Evolutionary conservation across 2,888 invertebrate genomes (phyloP).

Genomic region (Thymelicus sylvestris): DNA sequence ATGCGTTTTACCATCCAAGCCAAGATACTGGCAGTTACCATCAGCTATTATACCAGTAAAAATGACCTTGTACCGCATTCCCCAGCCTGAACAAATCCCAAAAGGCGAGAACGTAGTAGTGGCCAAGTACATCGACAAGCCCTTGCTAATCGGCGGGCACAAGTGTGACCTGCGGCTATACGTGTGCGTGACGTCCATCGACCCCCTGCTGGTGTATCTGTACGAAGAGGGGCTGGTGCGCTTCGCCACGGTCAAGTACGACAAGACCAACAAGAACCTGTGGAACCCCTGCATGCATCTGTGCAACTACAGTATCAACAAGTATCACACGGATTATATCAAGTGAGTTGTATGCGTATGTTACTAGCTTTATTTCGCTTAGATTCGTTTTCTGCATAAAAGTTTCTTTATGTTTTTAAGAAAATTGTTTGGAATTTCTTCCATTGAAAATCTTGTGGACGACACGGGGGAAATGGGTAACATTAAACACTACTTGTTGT

Average conservation of each 20-base stretch:
- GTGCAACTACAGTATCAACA: constrained; percentile 99
- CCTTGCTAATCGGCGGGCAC: constrained; percentile 94
- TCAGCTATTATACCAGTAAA: neutral
- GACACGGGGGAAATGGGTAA: no score
- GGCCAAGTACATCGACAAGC: constrained; percentile 94
- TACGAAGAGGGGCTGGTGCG: constrained; percentile 98
- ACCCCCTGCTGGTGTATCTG: constrained; percentile 96
- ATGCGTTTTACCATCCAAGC: no score
- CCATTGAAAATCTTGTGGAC: no score
- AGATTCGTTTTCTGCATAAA: no score
- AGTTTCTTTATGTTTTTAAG: no score
- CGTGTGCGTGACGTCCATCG: constrained; percentile 96
- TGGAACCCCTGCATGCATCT: constrained; percentile 99
- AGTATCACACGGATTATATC: constrained; percentile 97
- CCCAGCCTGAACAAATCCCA: constrained; percentile 94
- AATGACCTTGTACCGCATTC: neutral
- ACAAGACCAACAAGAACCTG: constrained; percentile 95
- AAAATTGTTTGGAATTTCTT: no score
- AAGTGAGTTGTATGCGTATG: constrained; percentile 86
- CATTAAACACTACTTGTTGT: no score
- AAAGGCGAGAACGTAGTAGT: constrained; percentile 96
- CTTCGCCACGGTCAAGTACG: constrained; percentile 97
- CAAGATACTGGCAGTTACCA: no score
- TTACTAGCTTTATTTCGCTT: no score
- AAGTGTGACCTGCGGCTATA: constrained; percentile 98